Base-by-base conservation (phyloP, 2,888 invertebrate genomes). In the Ormyrus pomaceus region DNA sequence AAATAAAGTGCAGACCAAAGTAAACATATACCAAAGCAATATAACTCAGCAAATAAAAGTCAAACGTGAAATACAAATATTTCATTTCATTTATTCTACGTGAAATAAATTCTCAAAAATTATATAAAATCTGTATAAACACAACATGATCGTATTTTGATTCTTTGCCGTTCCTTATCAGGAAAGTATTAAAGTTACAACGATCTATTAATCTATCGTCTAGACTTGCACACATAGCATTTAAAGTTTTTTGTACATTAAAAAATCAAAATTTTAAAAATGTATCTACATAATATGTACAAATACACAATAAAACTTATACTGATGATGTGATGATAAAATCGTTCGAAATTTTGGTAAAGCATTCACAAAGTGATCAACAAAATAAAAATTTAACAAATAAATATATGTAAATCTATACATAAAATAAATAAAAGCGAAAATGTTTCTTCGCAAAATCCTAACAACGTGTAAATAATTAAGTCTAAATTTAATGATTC, bases 1-100 rank as follows among this genome's bases (percentile, higher is more conserved):
- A 82, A 84, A 82, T 6, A 84, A 80, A 73, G 82, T 82, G 82
- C 81, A 82, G 84, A 85, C 83, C 86, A 82, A 19, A 80, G 61
- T 70, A 84, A 84, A 80, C 77, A 85, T 34, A 34, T 80, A 84
- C 45, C 84, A 82, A 82, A 77, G 85, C 84, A 85, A 84, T 65
- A 84, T 80, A 80, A 50, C 85, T 81, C 84, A 82, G 84, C 73
- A 84, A 88, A 86, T 87, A 86, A 88, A 88, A 86, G 85, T 84
- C 84, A 85, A 84, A 84, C 81, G 80, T 84, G 80, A 82, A 85
- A 86, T 83, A 78, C 85, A 84, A 84, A 86, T 82, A 86, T 85
- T 34, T 34, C 87, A 86, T 82, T 84, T 86, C 83, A 77, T 87
- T 88, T 88, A 87, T 88, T 87, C 84, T 84, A 83, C 75, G 82